Evolutionary conservation across 2,113 vertebrate genomes (phyloP), one percentile per base, ranked within the genome.

Genomic region (Ptilorrhoa leucosticta): DNA sequence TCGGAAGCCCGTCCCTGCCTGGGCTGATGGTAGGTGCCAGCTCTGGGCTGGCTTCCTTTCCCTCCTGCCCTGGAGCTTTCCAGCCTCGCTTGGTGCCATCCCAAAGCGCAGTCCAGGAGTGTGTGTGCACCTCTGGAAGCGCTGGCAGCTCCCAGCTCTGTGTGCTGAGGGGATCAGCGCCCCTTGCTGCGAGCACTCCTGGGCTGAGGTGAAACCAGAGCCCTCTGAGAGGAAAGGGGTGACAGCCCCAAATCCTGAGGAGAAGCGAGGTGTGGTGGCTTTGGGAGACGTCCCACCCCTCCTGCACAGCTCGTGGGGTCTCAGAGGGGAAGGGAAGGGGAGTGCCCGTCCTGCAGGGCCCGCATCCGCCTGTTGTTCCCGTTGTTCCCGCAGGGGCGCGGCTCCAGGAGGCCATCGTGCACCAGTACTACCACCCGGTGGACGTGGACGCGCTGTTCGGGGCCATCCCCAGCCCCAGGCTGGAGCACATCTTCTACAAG

Each of bases 401-500:
- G 91, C 98, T 99, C 26, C 98, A 98, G 72, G 96, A 99, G 91
- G 95, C 98, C 4, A 89, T 99, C 7, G 80, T 98, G 82, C 98
- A 98, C 44, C 99, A 99, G 44, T 99, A 99, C 96, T 99, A 99
- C 90, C 97, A 98, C 76, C 99, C 99, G 1, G 93, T 97, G 7
- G 97, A 99, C 24, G 42, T 98, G 3, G 82, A 98, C 2, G 85
- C 96, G 4, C 95, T 98, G 95, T 99, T 99, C 1, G 99, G 99
- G 45, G 44, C 50, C 12, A 98, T 99, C 27, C 96, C 98, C 18
- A 97, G 97, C 2, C 98, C 98, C 4, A 98, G 87, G 63, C 97
- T 99, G 87, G 99, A 99, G 93, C 92, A 98, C 44, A 99, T 99
- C 60, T 99, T 99, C 92, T 98, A 98, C 93, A 99, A 99, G 97